Conservation (phyloP, 2,113 vertebrate species). For the Notiomystis cincta region DNA sequence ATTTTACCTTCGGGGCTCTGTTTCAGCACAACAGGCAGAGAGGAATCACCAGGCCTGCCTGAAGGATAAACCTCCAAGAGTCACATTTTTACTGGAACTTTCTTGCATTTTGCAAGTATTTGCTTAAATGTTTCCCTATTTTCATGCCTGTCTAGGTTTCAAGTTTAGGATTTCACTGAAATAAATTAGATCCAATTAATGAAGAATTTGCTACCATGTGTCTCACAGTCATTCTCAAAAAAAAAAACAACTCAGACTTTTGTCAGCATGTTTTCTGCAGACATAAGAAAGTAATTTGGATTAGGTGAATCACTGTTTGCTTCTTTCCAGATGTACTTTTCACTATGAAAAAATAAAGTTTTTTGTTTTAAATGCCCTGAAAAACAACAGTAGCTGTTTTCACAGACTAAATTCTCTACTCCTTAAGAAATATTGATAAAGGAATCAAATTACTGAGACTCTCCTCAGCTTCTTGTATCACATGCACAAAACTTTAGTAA, state of each 20-base stretch:
- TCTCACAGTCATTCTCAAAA: background rate
- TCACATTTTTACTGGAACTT: background rate
- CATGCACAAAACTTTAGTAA: background rate
- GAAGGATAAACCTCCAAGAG: background rate
- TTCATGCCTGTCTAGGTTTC: background rate
- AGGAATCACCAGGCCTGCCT: background rate
- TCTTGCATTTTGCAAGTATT: background rate
- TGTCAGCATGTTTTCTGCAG: background rate
- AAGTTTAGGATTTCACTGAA: background rate
- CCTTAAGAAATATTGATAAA: background rate
- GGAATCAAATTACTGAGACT: background rate
- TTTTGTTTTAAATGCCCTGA: background rate
- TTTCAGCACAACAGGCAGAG: background rate
- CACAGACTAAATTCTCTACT: background rate
- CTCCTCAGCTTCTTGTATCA: background rate
- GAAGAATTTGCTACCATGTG: background rate
- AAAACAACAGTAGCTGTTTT: background rate
- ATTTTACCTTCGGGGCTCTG: background rate
- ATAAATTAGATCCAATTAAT: background rate
- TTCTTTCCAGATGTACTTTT: background rate
- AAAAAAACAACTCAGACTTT: background rate
- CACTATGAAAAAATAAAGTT: background rate
- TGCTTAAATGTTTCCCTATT: background rate
- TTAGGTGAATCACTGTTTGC: background rate
- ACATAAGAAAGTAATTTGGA: constrained; percentile 22